These are phyloP conservation scores for Alectura lathami DNA, from an alignment of 2,113 vertebrate genomes.

Conservation along the genomic window DNA sequence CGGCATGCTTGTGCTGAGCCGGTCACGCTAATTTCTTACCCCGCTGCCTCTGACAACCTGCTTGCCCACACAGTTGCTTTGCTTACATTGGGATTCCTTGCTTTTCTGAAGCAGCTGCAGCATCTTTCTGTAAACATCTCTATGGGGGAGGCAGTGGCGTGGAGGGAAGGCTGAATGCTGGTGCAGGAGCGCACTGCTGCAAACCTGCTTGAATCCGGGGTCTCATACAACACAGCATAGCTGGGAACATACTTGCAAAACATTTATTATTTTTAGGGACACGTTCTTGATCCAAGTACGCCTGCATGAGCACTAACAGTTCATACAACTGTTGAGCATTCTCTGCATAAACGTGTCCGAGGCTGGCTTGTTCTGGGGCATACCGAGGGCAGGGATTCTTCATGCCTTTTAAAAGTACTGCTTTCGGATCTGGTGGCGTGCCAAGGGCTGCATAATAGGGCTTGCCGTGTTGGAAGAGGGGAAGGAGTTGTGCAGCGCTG, in stretches of 20 bases:
- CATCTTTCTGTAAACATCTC: not conserved
- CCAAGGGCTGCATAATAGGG: not conserved
- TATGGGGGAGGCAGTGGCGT: not conserved
- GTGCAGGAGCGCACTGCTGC: not conserved
- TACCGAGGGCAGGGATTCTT: not conserved
- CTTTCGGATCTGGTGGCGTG: not conserved
- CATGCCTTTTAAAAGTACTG: not conserved
- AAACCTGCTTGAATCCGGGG: not conserved
- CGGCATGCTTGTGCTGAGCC: not conserved
- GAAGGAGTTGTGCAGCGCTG: conserved; percentile 22
- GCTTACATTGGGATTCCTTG: not conserved
- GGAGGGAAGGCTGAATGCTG: not conserved
- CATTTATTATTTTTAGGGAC: not conserved
- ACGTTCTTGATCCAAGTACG: not conserved
- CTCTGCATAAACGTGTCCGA: accelerated
- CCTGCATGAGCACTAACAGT: not conserved
- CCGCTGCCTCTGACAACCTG: not conserved
- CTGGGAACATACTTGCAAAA: not conserved
- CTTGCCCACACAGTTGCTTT: not conserved
- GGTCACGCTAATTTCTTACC: not conserved
- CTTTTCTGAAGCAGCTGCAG: conserved; percentile 29
- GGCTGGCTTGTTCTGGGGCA: not conserved
- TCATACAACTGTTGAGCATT: not conserved
- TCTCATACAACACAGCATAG: not conserved
- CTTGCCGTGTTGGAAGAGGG: not conserved